These are phyloP conservation scores for Cirrhinus molitorella DNA, from an alignment of 2,797 vertebrate species.

Conservation along the genomic window DNA sequence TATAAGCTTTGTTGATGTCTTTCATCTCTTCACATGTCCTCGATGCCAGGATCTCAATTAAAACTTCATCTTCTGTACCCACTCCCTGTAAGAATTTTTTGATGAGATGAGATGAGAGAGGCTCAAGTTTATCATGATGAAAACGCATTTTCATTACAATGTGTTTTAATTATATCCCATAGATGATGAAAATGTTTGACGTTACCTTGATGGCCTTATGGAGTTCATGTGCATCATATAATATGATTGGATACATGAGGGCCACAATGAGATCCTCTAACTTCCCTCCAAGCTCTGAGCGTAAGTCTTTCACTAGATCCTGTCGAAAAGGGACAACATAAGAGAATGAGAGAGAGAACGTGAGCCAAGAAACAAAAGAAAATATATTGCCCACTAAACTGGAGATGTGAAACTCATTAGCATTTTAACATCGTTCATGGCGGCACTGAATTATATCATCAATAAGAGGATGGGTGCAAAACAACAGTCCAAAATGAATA, in stretches of 20 bases:
- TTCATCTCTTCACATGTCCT: conserved; percentile 84
- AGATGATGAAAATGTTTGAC: neutral
- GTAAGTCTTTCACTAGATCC: conserved; percentile 90
- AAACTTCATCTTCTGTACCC: conserved; percentile 90
- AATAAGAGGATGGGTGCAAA: conserved; percentile 19
- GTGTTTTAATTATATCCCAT: neutral
- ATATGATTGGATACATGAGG: conserved; percentile 85
- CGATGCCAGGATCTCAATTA: conserved; percentile 94
- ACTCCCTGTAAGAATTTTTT: conserved; percentile 87
- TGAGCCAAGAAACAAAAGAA: neutral
- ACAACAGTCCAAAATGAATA: neutral
- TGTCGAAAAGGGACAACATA: conserved; percentile 63
- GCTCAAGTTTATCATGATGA: too few relatives aligned
- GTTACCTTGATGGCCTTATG: conserved; percentile 94
- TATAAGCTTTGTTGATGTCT: conserved; percentile 87
- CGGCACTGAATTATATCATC: conserved; percentile 8
- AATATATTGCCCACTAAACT: neutral
- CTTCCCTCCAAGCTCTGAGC: conserved; percentile 91
- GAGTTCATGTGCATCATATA: conserved; percentile 88
- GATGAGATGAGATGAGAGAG: too few relatives aligned
- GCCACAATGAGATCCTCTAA: conserved; percentile 90
- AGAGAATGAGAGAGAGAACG: neutral
- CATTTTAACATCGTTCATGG: conserved; percentile 4
- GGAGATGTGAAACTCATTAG: conserved; percentile 5
- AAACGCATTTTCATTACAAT: neutral